Base-by-base conservation (phyloP, 2,797 vertebrate genomes). In the Glyptemys insculpta region DNA sequence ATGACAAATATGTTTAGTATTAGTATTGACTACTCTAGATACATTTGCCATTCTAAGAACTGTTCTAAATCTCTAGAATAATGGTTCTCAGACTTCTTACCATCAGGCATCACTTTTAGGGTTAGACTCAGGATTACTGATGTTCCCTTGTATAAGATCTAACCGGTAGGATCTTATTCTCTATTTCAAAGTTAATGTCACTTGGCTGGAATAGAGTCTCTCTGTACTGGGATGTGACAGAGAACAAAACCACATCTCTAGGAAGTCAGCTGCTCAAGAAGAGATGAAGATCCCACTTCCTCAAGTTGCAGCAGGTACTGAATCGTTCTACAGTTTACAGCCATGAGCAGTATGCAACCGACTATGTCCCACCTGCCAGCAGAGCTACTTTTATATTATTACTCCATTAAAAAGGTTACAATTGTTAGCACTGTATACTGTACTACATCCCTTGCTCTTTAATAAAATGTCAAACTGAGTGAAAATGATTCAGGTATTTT, bases 381-480 rank as follows among this genome's bases (percentile, higher is more conserved):
- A 89, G 65, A 87, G 87, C 50, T 68, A 5, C 25, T n/a, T 41
- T 49, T 59, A 10, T 79, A 31, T 34, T 52, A 23, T 25, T 81
- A 6, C 1, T 2, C 50, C 21, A 74, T 29, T 79, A 79, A 84
- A 93, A 79, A 44, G 84, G n/a, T 34, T 79, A 10, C 10, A 14
- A 27, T 44, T 57, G 8, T n/a, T 81, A 44, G 27, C 31, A 57
- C 29, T 9, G 6, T 15, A 16, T 15, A 54, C 23, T 44, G 49
- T 47, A 54, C 14, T 23, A 1, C 52, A 25, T 0, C 50, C 6
- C 1, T 0, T 74, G 6, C 23, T 74, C 72, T 1, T 62, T 16
- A 91, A 59, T 59, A 68, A 91, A 84, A 91, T 2, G 1, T 50
- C 29, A 79, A 52, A 21, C 49, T 31, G 47, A 79, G 18, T n/a